Conservation (phyloP, 2,888 invertebrate species). For the Acanthopleura granulata region DNA sequence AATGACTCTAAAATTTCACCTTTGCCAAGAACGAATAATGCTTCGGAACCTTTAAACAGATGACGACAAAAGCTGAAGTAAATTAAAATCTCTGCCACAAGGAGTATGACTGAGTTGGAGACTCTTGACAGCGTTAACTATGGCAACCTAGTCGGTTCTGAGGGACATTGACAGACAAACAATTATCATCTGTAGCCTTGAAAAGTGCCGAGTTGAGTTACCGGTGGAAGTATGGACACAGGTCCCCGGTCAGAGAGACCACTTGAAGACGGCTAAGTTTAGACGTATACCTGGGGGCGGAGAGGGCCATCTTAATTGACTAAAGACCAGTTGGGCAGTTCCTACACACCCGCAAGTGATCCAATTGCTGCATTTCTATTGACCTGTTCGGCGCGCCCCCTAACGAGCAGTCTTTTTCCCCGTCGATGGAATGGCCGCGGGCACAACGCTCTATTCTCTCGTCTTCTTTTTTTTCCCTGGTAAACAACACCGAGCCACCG, state of each 20-base stretch:
- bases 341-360: neutral
- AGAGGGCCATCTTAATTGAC: neutral
- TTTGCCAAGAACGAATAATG: neutral
- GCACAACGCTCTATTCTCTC: neutral
- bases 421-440: neutral
- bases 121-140: neutral
- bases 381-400: neutral
- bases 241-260: neutral
- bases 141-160: neutral
- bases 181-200: neutral
- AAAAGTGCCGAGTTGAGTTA: neutral
- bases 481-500: too few species aligned
- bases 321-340: slow-evolving; percentile 6
- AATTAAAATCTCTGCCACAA: neutral
- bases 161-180: neutral
- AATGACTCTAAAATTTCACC: neutral
- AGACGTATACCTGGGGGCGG: neutral
- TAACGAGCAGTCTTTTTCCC: slow-evolving; percentile 4
- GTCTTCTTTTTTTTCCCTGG: neutral
- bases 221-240: neutral
- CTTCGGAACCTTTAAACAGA: neutral
- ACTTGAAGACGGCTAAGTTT: slow-evolving; percentile 1
- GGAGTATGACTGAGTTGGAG: neutral
- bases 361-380: slow-evolving; percentile 6
- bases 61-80: neutral